Percentiles rank a stretch among this genome's conserved stretches.
phyloP scores from a whole-genome alignment of 37 sponge, comb jelly and placozoan genomes.

The Bolinopsis microptera region DNA sequence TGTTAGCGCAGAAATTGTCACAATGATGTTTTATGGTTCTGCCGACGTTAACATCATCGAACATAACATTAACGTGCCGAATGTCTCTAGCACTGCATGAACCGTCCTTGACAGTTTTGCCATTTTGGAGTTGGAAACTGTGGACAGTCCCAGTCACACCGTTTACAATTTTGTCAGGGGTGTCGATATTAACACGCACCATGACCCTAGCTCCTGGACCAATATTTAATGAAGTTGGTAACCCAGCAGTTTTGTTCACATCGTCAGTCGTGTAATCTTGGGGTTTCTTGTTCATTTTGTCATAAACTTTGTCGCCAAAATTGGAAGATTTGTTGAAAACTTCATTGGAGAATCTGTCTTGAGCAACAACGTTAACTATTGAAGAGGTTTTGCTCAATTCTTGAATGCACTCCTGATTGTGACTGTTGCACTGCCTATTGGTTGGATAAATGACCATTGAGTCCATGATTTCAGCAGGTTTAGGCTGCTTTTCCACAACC shows the following conservation, averaged over 20 bases:
- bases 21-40: neutral
- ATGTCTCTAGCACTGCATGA: neutral
- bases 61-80: neutral
- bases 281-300: neutral
- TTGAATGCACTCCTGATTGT: neutral
- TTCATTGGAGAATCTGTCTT: neutral
- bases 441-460: neutral
- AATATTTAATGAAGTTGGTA: neutral
- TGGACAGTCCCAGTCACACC: neutral
- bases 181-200: neutral
- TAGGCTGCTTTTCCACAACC: neutral
- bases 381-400: neutral
- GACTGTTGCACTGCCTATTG: neutral
- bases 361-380: neutral
- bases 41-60: neutral
- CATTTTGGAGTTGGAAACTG: neutral
- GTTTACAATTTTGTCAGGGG: neutral
- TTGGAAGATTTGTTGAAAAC: neutral
- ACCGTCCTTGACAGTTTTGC: neutral
- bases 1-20: neutral
- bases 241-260: neutral
- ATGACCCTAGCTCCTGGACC: constrained; percentile 3
- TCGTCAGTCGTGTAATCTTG: neutral
- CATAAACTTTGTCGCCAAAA: neutral
- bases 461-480: neutral